Evolutionary conservation across 2,797 vertebrate species (phyloP).

Genomic region (Melanogrammus aeglefinus): DNA sequence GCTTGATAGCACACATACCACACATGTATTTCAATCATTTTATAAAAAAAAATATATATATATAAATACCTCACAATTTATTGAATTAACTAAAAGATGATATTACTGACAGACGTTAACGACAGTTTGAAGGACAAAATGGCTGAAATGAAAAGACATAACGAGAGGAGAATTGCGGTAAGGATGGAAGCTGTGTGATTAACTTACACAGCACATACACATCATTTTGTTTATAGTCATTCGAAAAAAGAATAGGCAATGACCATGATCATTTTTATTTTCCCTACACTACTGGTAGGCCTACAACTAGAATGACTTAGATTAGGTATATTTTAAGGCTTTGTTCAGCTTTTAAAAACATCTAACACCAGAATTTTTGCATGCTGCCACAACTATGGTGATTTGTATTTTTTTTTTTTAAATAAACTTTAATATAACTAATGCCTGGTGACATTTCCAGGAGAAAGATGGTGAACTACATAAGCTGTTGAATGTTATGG

Average conservation of each 20-base stretch:
- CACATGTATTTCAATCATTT: background rate
- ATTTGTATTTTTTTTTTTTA: background rate
- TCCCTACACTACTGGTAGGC: background rate
- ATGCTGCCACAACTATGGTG: background rate
- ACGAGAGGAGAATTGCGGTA: constrained; percentile 55
- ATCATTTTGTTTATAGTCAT: background rate
- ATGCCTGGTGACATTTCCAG: constrained; percentile 42
- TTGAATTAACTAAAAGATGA: background rate
- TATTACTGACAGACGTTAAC: constrained; percentile 65
- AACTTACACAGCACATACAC: no score
- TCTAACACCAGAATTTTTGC: background rate
- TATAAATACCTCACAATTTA: background rate
- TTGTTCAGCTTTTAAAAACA: background rate
- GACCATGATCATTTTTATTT: background rate
- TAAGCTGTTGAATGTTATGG: constrained; percentile 50
- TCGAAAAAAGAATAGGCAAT: no score
- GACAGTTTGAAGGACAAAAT: constrained; percentile 55
- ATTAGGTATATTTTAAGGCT: background rate
- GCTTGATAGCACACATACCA: no score
- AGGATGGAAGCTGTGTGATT: background rate
- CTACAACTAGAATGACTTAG: background rate
- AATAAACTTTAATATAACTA: background rate
- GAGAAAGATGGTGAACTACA: constrained; percentile 49
- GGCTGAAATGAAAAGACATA: constrained; percentile 48
- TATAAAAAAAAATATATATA: no score